Evolutionary conservation across 2,797 vertebrate species (phyloP).

Genomic region (Fringilla coelebs): DNA sequence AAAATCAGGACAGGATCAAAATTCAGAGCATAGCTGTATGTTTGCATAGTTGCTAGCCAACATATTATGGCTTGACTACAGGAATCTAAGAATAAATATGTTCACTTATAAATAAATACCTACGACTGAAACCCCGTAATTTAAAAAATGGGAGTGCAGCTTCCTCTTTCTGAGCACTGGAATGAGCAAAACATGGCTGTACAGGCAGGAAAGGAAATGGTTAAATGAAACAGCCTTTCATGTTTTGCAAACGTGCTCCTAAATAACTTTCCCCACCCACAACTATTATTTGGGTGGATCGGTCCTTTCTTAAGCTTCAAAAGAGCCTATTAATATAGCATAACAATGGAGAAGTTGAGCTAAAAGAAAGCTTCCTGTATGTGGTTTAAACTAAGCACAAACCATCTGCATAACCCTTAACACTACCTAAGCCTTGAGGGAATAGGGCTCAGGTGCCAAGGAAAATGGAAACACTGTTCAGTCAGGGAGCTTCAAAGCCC

Average conservation of each 20-base stretch:
- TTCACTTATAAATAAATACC: constrained; percentile 28
- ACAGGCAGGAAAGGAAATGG: not conserved
- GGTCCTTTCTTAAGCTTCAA: constrained; percentile 68
- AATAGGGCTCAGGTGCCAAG: constrained; percentile 34
- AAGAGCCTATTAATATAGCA: constrained; percentile 59
- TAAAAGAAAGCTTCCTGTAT: constrained; percentile 68
- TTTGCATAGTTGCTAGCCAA: constrained; percentile 4
- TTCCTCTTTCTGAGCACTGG: not conserved
- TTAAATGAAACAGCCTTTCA: constrained; percentile 13
- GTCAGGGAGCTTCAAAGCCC: not conserved
- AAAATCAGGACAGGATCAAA: constrained; percentile 1
- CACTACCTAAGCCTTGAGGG: constrained; percentile 21
- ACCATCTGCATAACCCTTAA: constrained; percentile 43
- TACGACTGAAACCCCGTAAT: not conserved
- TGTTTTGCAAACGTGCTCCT: not conserved
- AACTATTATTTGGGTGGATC: constrained; percentile 50
- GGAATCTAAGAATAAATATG: constrained; percentile 34
- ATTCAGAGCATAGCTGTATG: constrained; percentile 2
- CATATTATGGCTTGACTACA: constrained; percentile 13
- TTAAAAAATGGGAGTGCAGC: not conserved
- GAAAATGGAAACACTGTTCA: constrained; percentile 24
- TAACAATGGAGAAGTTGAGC: constrained; percentile 62
- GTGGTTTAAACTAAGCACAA: constrained; percentile 53
- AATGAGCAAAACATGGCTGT: not conserved
- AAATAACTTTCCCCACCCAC: constrained; percentile 52